Evolutionary conservation across 2,797 vertebrate genomes (phyloP), one percentile per base, ranked within the genome.

Genomic region (Muscicapa striata): DNA sequence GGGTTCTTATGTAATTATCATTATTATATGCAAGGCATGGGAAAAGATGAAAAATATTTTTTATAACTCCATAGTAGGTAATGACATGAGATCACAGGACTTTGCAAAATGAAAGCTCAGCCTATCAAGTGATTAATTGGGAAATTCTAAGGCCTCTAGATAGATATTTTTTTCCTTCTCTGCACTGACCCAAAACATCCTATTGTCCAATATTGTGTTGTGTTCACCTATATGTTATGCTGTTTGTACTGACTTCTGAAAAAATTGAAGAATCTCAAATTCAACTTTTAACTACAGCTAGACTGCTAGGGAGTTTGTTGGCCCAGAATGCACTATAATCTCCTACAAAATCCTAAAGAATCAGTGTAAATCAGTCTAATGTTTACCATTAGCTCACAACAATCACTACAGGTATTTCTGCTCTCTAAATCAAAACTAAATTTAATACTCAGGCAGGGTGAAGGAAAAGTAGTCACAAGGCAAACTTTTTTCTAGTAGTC

Each of bases 11-110:
- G 4, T 29, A 45, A 67, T 46, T 45, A 63, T 24, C 26, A n/a
- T 61, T 68, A 74, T 49, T 72, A 59, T 23, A 78, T 29, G 9
- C 17, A 74, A 76, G 32, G 22, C 19, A 34, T 19, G 9, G 27
- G 23, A 89, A 94, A 81, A 52, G 11, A 52, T 19, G 6, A 76
- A 86, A 93, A 90, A 57, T 59, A 57, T 76, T 95, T 76, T 95
- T 84, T 80, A 54, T 30, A 76, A 64, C 4, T 19, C 19, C 29
- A 22, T 38, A 84, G 46, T 30, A 88, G 18, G 23, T 63, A 84
- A 75, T 63, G 49, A 93, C 24, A 80, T 59, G 29, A 79, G 48
- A 82, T 29, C 46, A 32, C 38, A 64, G 15, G 58, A 75, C 66
- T 75, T 41, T 72, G 29, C 46, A 81, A 88, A 93, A 92, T 66